Evolutionary conservation across 1,140 invertebrate genomes (phyloP), one percentile per base, ranked within the genome.

Genomic region (Macrobrachium rosenbergii): DNA sequence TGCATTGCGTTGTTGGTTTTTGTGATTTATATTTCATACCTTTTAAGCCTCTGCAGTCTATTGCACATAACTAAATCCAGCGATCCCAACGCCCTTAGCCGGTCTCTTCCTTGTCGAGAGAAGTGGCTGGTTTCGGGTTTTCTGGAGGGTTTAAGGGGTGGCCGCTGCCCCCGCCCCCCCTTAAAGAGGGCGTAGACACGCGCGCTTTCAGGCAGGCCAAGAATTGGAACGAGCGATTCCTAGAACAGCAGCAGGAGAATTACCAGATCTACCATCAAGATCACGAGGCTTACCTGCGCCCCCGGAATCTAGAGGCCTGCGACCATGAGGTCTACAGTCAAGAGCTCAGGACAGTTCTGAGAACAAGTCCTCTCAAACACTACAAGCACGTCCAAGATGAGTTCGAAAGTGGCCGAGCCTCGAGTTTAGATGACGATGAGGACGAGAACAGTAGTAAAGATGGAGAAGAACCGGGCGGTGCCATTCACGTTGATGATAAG

Each of bases 111-210:
- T 52, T 52, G 52, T 12, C 52, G 52, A 52, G 59, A 85, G 83
- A 85, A 21, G 83, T 85, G 83, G 83, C 83, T 76, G 60, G 78
- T 52, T 85, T 78, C 76, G 83, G 75, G 60, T 76, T 75, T 10
- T 12, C 52, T 52, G 17, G 83, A 21, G 83, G 83, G 75, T 60
- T 79, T 28, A 37, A 75, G 83, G 83, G 83, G 83, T 85, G 83
- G 83, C 83, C 83, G 62, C 83, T 85, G 73, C 83, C 83, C 83
- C 83, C 83, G 75, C 83, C 83, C 75, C 83, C 83, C 21, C 75
- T 85, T 19, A 21, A 69, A 19, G 83, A 85, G 75, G 83, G 83
- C 62, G 83, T 85, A 17, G 75, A 85, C 75, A 52, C 62, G 43
- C 83, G 75, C 52, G 76, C 75, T 62, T 76, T 78, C 83, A 58